Evolutionary conservation across 1,140 invertebrate genomes (phyloP).

Genomic region (Magallana ariakensis): DNA sequence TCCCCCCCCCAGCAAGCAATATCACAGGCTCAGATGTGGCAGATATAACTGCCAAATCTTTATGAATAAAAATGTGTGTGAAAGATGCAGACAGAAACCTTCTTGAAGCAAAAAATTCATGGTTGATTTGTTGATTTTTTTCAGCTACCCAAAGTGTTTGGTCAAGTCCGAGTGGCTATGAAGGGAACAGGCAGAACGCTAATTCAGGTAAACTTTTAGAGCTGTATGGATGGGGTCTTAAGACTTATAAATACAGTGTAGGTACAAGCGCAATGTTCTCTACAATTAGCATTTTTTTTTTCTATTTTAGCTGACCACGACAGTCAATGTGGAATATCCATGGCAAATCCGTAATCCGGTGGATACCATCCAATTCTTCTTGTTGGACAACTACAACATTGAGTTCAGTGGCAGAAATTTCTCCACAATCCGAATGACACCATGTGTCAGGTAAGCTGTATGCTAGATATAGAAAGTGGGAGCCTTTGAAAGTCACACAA

Average conservation of each 20-base stretch:
- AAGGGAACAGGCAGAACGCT: constrained; percentile 92
- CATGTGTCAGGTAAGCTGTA: constrained; percentile 73
- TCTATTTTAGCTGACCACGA: constrained; percentile 89
- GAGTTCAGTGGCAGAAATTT: constrained; percentile 93
- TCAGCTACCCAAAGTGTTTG: constrained; percentile 87
- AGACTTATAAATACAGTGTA: too few species aligned
- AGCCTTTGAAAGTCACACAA: too few species aligned
- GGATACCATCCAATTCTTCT: constrained; percentile 80
- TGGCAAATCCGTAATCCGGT: constrained; percentile 90
- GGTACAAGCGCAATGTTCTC: too few species aligned
- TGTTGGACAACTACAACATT: constrained; percentile 87
- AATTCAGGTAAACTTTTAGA: constrained; percentile 84
- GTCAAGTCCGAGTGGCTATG: constrained; percentile 93
- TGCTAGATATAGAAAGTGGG: too few species aligned
- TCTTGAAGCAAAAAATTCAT: neutral
- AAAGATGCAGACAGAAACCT: neutral
- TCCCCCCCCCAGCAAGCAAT: neutral
- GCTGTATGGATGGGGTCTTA: too few species aligned
- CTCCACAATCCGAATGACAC: constrained; percentile 87
- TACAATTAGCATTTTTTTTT: neutral
- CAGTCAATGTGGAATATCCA: constrained; percentile 95
- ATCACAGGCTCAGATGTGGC: too few species aligned
- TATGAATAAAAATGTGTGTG: too few species aligned
- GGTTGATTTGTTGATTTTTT: constrained; percentile 41
- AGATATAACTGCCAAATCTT: too few species aligned